Conservation (phyloP, 2,797 vertebrate genomes). For the Enteromius argenteus region DNA sequence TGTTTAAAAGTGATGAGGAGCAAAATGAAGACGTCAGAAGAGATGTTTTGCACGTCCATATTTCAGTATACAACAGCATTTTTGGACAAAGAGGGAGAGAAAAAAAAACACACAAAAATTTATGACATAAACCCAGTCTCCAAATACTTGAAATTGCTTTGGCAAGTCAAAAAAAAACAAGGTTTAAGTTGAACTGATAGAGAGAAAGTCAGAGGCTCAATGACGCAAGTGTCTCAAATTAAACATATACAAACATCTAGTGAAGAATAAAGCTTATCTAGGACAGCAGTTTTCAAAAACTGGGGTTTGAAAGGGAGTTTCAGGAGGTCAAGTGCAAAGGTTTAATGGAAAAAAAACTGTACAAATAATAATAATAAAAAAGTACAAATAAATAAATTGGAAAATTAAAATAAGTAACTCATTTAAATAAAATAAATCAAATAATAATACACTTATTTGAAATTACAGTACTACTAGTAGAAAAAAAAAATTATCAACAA, state of each 20-base stretch:
- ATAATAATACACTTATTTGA: not conserved
- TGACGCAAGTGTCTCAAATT: not conserved
- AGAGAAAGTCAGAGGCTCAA: not conserved
- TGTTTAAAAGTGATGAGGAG: not conserved
- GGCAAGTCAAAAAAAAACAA: not conserved
- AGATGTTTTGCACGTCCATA: conserved; percentile 35
- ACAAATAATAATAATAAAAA: not conserved
- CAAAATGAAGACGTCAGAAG: conserved; percentile 7
- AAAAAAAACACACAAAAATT: conserved; percentile 26
- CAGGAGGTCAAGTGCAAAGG: not conserved
- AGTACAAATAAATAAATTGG: no score
- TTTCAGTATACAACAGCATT: conserved; percentile 29
- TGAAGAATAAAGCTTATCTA: not conserved
- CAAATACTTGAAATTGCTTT: not conserved
- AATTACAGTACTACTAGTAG: not conserved
- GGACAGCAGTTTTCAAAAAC: not conserved
- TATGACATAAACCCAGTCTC: conserved; percentile 36
- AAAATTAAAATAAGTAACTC: no score
- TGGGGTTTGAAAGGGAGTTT: not conserved
- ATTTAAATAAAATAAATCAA: no score
- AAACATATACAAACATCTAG: not conserved
- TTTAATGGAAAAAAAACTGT: not conserved
- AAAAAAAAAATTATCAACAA: not conserved
- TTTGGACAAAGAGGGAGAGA: conserved; percentile 53
- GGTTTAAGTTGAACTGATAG: not conserved